These are phyloP conservation scores for Aythya baeri DNA, from an alignment of 2,113 vertebrate genomes.

Conservation along the genomic window DNA sequence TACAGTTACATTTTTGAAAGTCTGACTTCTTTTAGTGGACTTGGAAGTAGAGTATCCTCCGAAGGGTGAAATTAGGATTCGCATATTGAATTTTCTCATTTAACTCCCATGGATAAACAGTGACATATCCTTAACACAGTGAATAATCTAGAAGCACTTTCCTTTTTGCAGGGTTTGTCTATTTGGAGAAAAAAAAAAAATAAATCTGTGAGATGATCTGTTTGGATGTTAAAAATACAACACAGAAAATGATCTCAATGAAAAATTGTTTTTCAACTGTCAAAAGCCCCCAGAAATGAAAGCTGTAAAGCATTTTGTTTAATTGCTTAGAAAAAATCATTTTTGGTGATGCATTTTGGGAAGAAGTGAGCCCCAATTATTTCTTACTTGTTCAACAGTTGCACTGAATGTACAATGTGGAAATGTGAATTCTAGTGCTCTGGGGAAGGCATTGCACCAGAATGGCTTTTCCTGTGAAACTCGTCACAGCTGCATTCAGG, in stretches of 20 bases:
- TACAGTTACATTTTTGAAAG: background rate
- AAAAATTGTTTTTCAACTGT: background rate
- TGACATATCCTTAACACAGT: background rate
- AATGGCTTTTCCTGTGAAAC: background rate
- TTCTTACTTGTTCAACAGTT: background rate
- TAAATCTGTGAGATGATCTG: background rate
- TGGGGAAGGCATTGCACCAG: background rate
- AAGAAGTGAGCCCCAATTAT: background rate
- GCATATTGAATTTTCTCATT: background rate
- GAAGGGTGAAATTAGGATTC: background rate
- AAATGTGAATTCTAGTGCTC: background rate
- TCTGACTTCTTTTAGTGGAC: background rate
- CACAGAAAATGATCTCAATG: background rate
- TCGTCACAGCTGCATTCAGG: background rate
- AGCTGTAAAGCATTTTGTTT: background rate
- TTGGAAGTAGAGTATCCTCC: background rate
- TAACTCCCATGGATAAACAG: background rate
- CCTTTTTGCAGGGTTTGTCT: background rate
- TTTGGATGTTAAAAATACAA: background rate
- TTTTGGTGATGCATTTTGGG: background rate
- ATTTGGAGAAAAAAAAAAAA: background rate
- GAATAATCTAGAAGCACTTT: background rate
- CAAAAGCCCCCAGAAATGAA: background rate
- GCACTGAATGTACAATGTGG: rapidly evolving
- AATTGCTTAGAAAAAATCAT: background rate